Evolutionary conservation across 2,888 invertebrate species (phyloP).

Genomic region (Lysandra bellargus): DNA sequence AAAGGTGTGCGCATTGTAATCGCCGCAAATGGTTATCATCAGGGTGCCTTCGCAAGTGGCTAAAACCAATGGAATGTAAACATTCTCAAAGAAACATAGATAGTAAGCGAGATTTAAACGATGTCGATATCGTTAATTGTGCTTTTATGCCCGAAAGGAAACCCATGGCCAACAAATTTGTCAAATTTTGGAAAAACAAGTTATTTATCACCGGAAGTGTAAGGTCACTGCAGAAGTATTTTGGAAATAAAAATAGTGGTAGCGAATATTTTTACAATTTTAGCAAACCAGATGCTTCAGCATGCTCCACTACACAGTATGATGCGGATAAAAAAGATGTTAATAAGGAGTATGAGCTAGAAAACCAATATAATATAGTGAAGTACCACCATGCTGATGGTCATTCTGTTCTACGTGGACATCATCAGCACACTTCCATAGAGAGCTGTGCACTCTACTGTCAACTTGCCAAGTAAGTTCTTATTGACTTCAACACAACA

Average conservation of each 20-base stretch:
- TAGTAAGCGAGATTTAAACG: constrained; percentile 67
- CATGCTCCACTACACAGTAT: constrained; percentile 54
- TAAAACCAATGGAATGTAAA: constrained; percentile 77
- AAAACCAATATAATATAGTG: constrained; percentile 51
- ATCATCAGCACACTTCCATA: constrained; percentile 68
- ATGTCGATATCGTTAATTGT: constrained; percentile 68
- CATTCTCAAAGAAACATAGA: constrained; percentile 72
- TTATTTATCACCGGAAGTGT: constrained; percentile 71
- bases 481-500: background rate
- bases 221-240: constrained; percentile 69
- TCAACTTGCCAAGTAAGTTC: constrained; percentile 70
- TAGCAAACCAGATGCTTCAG: constrained; percentile 59
- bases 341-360: constrained; percentile 56
- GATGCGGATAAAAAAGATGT: constrained; percentile 51
- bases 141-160: constrained; percentile 68
- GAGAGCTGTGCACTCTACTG: constrained; percentile 76
- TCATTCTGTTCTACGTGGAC: constrained; percentile 69
- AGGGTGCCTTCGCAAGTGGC: constrained; percentile 74
- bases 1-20: constrained; percentile 72
- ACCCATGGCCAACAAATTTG: constrained; percentile 67
- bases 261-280: constrained; percentile 61
- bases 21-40: constrained; percentile 73
- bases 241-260: constrained; percentile 61
- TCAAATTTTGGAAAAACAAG: constrained; percentile 76
- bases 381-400: constrained; percentile 72